Evolutionary conservation across 2,888 invertebrate species (phyloP).

Genomic region (Gortyna flavago): DNA sequence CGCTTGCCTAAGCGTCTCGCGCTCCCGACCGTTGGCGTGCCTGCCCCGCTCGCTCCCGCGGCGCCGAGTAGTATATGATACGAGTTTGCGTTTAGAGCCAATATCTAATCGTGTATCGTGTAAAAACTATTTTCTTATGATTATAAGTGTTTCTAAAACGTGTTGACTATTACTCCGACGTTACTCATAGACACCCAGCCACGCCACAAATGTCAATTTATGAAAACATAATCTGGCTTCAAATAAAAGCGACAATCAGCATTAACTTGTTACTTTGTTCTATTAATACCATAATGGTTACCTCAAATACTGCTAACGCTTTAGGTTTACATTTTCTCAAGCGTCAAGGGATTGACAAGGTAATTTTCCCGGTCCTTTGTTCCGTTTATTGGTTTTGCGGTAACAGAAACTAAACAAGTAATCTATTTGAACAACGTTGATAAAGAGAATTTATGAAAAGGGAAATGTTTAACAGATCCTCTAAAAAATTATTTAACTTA

Average conservation of each 20-base stretch:
- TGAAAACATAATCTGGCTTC: background rate
- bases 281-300: constrained; percentile 1
- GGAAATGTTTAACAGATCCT: too few species aligned
- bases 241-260: background rate
- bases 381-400: constrained; percentile 43
- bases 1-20: too few species aligned
- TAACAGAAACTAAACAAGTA: constrained; percentile 31
- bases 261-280: background rate
- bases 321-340: constrained; percentile 28
- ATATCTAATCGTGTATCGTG: too few species aligned
- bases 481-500: background rate
- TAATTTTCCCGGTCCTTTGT: constrained; percentile 53
- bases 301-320: constrained; percentile 7
- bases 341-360: constrained; percentile 43
- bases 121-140: too few species aligned
- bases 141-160: too few species aligned
- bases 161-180: too few species aligned
- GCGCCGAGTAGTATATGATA: too few species aligned
- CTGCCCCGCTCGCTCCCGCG: too few species aligned
- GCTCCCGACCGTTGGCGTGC: too few species aligned
- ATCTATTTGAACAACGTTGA: constrained; percentile 29
- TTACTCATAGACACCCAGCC: too few species aligned
- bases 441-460: background rate
- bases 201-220: too few species aligned
- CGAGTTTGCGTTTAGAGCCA: too few species aligned